Evolutionary conservation across 2,113 vertebrate species (phyloP), one percentile per base, ranked within the genome.

Genomic region (Penelope pileata): DNA sequence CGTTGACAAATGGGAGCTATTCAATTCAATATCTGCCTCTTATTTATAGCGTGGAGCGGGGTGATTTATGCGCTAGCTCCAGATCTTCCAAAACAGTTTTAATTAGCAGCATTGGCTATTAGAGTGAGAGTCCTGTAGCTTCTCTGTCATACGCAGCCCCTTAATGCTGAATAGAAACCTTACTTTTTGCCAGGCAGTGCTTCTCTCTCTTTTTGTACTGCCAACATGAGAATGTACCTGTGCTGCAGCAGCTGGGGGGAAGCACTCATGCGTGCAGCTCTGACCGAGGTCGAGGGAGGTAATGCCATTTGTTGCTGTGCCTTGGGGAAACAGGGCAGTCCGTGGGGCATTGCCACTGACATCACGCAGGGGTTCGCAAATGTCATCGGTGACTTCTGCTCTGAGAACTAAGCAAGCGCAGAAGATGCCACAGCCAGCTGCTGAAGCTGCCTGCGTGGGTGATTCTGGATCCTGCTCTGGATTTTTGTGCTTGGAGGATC

Each of bases 1-100:
- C 30, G 62, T 96, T 98, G 97, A 98, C 95, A 97, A 97, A 98
- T 98, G 96, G 92, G 94, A 95, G 94, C 94, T 97, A 95, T 97
- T 97, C 96, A 95, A 62, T 94, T 96, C 93, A 17, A 73, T 97
- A 97, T 97, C 97, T 96, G 86, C 88, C 92, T 93, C 94, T 98
- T 98, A 96, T 97, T 97, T 98, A 93, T 97, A 91, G 97, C 91
- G 81, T 95, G 86, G 95, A 97, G 72, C 34, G 84, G 94, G 91
- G 88, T 97, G 97, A 98, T 96, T 98, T 97, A 97, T 97, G 92
- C 82, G 88, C 94, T 91, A 40, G 90, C 94, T 96, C 92, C 91
- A 94, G 96, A 94, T 94, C 82, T 94, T 94, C 96, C 95, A 90
- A 93, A 96, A 94, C 96, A 96, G 94, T 97, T 97, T 97, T 98